Percentiles rank a stretch among this genome's conserved stretches.
Evolutionary conservation across 2,113 vertebrate species (phyloP).

Genomic region (Cyprinus carpio): DNA sequence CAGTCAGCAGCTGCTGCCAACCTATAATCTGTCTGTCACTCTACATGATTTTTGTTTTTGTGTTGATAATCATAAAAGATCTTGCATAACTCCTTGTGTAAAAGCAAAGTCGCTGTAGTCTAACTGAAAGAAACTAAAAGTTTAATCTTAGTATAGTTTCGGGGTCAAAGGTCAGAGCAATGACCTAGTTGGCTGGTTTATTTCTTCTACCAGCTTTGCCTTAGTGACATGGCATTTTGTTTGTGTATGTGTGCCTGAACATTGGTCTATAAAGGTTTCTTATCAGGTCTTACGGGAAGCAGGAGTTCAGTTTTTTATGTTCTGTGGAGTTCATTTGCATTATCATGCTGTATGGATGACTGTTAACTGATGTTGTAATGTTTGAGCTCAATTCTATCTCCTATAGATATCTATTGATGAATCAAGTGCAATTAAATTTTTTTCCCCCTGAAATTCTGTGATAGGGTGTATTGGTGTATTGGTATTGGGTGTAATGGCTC

Average conservation of each 20-base stretch:
- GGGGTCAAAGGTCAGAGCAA: background rate
- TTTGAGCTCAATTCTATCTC: background rate
- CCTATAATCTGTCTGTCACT: background rate
- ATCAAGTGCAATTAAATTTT: too few relatives aligned
- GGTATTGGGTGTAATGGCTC: too few relatives aligned
- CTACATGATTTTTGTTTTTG: background rate
- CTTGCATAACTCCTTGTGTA: background rate
- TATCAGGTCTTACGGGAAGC: background rate
- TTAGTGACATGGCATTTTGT: slow-evolving; percentile 13
- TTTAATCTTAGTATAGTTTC: background rate
- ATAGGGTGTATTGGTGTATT: too few relatives aligned
- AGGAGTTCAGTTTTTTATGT: background rate
- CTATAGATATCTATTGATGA: background rate
- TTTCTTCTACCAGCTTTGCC: background rate
- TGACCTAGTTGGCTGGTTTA: slow-evolving; percentile 5
- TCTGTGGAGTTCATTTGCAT: background rate
- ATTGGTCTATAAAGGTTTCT: slow-evolving; percentile 12
- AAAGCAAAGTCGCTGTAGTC: background rate
- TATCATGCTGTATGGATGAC: background rate
- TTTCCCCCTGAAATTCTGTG: too few relatives aligned
- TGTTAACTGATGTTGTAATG: background rate
- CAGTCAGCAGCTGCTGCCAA: background rate
- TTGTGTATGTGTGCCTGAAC: slow-evolving; percentile 41
- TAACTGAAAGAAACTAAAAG: background rate
- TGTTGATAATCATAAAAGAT: background rate